Percentiles rank a stretch among this genome's conserved stretches.
These are phyloP conservation scores for Drosophila paracracens DNA, from an alignment of 2,888 invertebrate species.

Conservation along the genomic window DNA sequence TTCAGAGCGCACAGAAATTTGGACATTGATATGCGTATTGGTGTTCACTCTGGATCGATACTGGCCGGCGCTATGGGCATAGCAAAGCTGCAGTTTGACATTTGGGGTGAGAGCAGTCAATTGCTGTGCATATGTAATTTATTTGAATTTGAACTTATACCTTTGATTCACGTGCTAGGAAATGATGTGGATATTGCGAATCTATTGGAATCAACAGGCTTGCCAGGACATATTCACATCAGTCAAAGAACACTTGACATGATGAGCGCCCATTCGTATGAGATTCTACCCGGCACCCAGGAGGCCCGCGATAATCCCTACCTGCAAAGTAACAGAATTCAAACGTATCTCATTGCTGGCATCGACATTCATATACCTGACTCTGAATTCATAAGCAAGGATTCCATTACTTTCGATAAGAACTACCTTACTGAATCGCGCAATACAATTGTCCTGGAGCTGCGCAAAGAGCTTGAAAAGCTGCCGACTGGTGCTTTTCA, in stretches of 20 bases:
- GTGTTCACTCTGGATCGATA: conserved; percentile 96
- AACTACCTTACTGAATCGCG: not conserved
- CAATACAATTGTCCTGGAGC: conserved; percentile 86
- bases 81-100: conserved; percentile 97
- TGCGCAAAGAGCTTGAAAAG: conserved; percentile 91
- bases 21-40: conserved; percentile 97
- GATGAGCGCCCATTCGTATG: conserved; percentile 87
- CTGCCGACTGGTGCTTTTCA: conserved; percentile 92
- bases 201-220: conserved; percentile 96
- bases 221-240: conserved; percentile 95
- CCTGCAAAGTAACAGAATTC: conserved; percentile 89
- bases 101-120: conserved; percentile 90
- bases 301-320: conserved; percentile 87
- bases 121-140: not conserved
- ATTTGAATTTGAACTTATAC: not conserved
- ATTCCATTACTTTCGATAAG: not conserved
- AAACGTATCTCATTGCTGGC: conserved; percentile 90
- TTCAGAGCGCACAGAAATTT: conserved; percentile 88
- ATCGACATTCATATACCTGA: not conserved
- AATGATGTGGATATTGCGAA: conserved; percentile 96
- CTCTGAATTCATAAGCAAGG: not conserved
- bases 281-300: conserved; percentile 87
- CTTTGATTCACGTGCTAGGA: conserved; percentile 31
- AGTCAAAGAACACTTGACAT: conserved; percentile 91
- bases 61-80: conserved; percentile 96